Conservation (phyloP, 2,888 invertebrate species). For the Andrena fulva region DNA sequence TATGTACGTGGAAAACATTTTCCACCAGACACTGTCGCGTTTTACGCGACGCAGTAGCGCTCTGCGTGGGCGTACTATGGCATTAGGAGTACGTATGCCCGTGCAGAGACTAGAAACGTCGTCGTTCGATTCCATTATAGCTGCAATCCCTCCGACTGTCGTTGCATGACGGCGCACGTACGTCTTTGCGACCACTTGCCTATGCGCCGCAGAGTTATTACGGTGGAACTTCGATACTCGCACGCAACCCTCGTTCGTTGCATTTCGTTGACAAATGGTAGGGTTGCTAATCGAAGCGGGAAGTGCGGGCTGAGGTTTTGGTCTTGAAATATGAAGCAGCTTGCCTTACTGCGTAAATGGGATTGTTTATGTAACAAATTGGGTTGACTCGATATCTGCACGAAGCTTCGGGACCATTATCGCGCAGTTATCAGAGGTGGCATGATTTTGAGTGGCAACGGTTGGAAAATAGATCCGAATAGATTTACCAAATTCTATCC, state of each 20-base stretch:
- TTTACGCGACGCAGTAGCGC: slow-evolving; percentile 57
- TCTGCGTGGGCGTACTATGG: slow-evolving; percentile 56
- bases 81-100: slow-evolving; percentile 26
- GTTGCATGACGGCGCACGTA: slow-evolving; percentile 24
- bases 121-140: slow-evolving; percentile 66
- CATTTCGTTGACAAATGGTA: not conserved
- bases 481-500: too few species aligned
- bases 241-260: not conserved
- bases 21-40: slow-evolving; percentile 53
- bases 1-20: slow-evolving; percentile 73
- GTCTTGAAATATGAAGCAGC: not conserved
- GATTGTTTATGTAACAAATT: not conserved
- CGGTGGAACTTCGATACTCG: not conserved
- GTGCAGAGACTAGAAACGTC: slow-evolving; percentile 26
- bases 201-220: slow-evolving; percentile 5
- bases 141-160: slow-evolving; percentile 41
- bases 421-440: too few species aligned
- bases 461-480: too few species aligned
- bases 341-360: not conserved
- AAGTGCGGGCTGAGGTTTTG: not conserved
- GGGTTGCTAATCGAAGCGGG: not conserved
- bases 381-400: too few species aligned
- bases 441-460: too few species aligned
- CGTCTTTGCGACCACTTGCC: slow-evolving; percentile 14
- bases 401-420: too few species aligned